Evolutionary conservation across 2,113 vertebrate genomes (phyloP).

Genomic region (Leucoraja erinaceus): DNA sequence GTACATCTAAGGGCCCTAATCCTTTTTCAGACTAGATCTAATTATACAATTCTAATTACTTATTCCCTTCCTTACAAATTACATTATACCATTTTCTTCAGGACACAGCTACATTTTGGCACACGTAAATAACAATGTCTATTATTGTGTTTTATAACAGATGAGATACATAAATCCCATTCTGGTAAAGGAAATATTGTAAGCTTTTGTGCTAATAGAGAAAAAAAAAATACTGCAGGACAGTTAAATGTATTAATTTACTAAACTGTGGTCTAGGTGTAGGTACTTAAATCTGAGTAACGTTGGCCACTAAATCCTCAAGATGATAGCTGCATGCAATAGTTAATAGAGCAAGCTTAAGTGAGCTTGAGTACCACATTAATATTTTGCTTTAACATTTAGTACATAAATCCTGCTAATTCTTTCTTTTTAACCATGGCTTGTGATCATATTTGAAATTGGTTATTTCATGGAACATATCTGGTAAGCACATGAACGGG

Average conservation of each 20-base stretch:
- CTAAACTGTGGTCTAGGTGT: slow-evolving; percentile 56
- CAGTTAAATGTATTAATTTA: slow-evolving; percentile 67
- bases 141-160: slow-evolving; percentile 8
- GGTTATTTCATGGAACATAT: background rate
- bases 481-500: background rate
- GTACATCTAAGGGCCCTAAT: background rate
- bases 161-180: background rate
- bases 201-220: slow-evolving; percentile 43
- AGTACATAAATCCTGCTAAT: background rate
- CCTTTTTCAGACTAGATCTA: slow-evolving; percentile 24
- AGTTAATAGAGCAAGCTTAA: slow-evolving; percentile 45
- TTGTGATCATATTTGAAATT: slow-evolving; percentile 8
- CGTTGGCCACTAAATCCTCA: slow-evolving; percentile 57
- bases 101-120: slow-evolving; percentile 4
- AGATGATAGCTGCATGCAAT: slow-evolving; percentile 58
- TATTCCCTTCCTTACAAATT: slow-evolving; percentile 18
- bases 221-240: slow-evolving; percentile 63
- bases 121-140: background rate
- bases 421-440: background rate
- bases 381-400: background rate
- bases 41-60: background rate
- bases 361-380: slow-evolving; percentile 1
- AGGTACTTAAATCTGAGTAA: slow-evolving; percentile 65
- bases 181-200: slow-evolving; percentile 37
- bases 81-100: background rate